Base-by-base conservation (phyloP, 2,797 vertebrate species). In the Hozukius guyotensis region DNA sequence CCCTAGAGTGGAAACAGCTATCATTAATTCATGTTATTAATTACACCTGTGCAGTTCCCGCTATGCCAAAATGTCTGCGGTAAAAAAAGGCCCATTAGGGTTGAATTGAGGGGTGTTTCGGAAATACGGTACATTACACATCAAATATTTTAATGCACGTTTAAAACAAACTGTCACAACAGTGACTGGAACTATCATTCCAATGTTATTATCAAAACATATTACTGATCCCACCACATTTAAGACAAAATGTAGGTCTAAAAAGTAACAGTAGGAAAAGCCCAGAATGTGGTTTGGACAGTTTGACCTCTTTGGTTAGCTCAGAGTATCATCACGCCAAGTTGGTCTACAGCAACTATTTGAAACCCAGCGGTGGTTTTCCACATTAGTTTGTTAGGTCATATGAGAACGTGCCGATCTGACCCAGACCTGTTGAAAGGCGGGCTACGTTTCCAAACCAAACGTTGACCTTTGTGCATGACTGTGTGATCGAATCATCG, bases 21-120 rank as follows among this genome's bases (percentile, higher is more conserved):
- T 34, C 27, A 63, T 63, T 74, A 67, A 68, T 77, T 56, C 13
- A 36, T 10, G 20, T 56, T 61, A 64, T 63, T 57, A 60, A 72
- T 82, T 73, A 68, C 74, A 67, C 72, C 52, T 46, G 12, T 62
- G 56, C 42, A 31, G 25, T 16, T 34, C 36, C 38, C 31, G 59
- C 49, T 69, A 25, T 20, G 55, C 20, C 42, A 52, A 72, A 42
- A 65, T 7, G 11, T 61, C 25, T 53, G 49, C 20, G 6, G 49
- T 53, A n/a, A 53, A 53, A 55, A 38, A 18, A 70, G 5, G 25
- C 9, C n/a, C 24, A 22, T 42, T 36, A 9, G 20, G 53, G 32
- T 25, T 77, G 11, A 56, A 24, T 25, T 42, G 14, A 18, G 55
- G 31, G 42, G 20, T n/a, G 8, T n/a, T 49, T 49, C 7, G 8